Evolutionary conservation across 2,888 invertebrate species (phyloP), one percentile per base, ranked within the genome.

Genomic region (Acrobeloides nanus): DNA sequence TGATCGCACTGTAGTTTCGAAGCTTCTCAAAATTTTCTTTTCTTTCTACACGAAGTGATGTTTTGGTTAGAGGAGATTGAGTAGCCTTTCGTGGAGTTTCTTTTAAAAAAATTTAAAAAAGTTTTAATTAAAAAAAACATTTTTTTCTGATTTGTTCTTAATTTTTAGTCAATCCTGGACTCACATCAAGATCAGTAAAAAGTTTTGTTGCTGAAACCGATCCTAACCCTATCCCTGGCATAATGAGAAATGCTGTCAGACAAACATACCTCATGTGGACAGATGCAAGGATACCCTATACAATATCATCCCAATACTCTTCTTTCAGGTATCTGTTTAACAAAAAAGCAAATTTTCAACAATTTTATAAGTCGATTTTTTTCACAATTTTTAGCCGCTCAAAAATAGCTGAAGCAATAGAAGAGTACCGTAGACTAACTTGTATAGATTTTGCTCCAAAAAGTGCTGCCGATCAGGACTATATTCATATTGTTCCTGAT

Each of bases 401-500:
- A n/a, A 62, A 62, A 46, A 67, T 70, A 25, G 70, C 70, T 7
- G 68, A 66, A 38, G 70, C 70, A 8, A 63, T 70, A 27, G 62
- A 63, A 17, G 70, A 70, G 40, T 70, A 68, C 46, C 34, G 57
- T 17, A 58, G 60, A 38, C 59, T 55, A 39, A 70, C 70, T 4
- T 70, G 70, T 33, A 66, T 70, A 18, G 55, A 67, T 32, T 70
- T 68, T 33, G 53, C 59, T 2, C 70, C 70, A 5, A 70, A 70
- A 55, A 58, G 57, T 26, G 61, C 64, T 2, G 57, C 60, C 17
- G 68, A 72, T 51, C 48, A 55, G 15, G 69, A 72, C 46, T 72
- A 71, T 48, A 64, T 55, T 41, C 72, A 72, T 38, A 71, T 72
- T 52, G 60, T 73, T 33, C 70, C 69, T 5, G 72, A 73, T 37